Percentiles rank a stretch among this genome's conserved stretches.
Conservation (phyloP, 2,888 invertebrate species). For the Gibbula magus region DNA sequence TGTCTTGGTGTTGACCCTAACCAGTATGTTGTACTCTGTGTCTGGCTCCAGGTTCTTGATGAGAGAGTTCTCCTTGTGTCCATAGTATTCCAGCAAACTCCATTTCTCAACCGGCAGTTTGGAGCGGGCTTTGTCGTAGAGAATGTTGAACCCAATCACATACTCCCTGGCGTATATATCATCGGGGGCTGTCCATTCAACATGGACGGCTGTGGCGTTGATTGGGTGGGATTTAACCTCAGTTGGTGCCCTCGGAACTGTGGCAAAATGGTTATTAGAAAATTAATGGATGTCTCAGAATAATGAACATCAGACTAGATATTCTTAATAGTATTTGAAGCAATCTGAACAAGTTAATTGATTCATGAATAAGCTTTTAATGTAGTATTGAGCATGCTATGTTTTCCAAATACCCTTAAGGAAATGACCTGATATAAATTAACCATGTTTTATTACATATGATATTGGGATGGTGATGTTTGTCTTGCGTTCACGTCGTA, state of each 20-base stretch:
- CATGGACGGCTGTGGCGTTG: constrained; percentile 1
- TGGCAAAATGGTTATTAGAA: not conserved
- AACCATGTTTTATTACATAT: too few species aligned
- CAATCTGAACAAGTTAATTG: too few species aligned
- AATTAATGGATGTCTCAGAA: too few species aligned
- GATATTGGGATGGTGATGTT: too few species aligned
- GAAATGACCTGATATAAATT: too few species aligned
- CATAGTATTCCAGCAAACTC: not conserved
- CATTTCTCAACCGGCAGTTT: not conserved
- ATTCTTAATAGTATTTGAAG: too few species aligned
- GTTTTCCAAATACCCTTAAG: too few species aligned
- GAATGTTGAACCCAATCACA: constrained; percentile 4
- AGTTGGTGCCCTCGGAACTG: not conserved
- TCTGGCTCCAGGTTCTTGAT: constrained; percentile 9
- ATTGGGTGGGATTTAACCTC: not conserved
- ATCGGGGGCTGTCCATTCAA: constrained; percentile 4
- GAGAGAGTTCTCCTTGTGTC: not conserved
- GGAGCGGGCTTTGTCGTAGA: not conserved
- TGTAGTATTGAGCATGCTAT: too few species aligned
- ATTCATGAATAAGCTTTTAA: too few species aligned
- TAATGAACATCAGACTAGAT: too few species aligned
- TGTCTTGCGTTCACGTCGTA: too few species aligned
- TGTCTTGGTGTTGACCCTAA: constrained; percentile 17
- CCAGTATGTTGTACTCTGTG: constrained; percentile 11
- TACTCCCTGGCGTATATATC: not conserved